Evolutionary conservation across 2,888 invertebrate genomes (phyloP), one percentile per base, ranked within the genome.

Genomic region (Chloroclystis v-ata): DNA sequence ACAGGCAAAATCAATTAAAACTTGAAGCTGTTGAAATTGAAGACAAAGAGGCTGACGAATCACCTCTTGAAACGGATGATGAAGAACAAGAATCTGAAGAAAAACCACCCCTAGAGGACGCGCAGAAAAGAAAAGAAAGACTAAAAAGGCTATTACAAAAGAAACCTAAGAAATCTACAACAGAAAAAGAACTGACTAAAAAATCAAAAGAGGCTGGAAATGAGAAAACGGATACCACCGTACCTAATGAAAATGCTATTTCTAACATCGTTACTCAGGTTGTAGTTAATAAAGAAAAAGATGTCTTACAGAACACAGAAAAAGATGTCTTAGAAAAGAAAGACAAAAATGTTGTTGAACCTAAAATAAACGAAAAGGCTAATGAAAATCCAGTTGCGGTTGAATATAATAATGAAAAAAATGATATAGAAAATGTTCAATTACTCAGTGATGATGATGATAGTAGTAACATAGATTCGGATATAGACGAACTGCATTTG

Each of bases 31-130:
- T 61, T 47, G 86, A 85, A 64, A 83, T 87, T 35, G 81, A 76
- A 4, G 87, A 87, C 44, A 84, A 83, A 50, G 87, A 87, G 57
- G 85, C 83, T 0, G 83, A 87, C 11, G 82, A 85, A 52, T 85
- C 87, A 6, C 81, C 84, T 4, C 63, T 70, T 1, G 85, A 84
- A 46, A 83, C 80, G 54, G 87, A 84, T 42, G 83, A 85, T n/a
- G 81, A 82, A 8, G 75, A 71, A 35, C 47, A 57, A 1, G 20
- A 20, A 5, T 57, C 61, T 37, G 75, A 76, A 40, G 69, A 73
- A 7, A 65, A 43, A 39, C 57, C 53, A 33, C 63, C 72, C 1
- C 63, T 80, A 54, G 63, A 76, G 47, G 69, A 72, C 45, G 80
- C 72, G 57, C 68, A 78, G 40, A 77, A 78, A 52, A 75, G 84